Evolutionary conservation across 2,888 invertebrate genomes (phyloP), one percentile per base, ranked within the genome.

Genomic region (Maniola hyperantus): DNA sequence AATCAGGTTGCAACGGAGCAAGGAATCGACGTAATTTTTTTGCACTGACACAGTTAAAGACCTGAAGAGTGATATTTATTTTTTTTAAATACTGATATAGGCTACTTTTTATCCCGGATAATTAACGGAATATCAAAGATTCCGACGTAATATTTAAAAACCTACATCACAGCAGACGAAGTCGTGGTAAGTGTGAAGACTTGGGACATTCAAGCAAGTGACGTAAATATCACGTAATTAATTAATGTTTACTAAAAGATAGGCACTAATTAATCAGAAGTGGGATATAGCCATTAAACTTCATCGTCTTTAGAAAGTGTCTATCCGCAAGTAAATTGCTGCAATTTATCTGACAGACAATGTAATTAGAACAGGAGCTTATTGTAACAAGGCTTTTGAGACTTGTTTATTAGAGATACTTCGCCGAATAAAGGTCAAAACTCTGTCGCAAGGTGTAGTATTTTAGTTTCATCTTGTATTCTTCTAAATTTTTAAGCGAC

Each of bases 291-390:
- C 44, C 44, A 65, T 65, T 65, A 61, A 55, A 46, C 54, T 60
- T 65, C 18, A 54, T 61, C 60, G 20, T 15, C 54, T 57, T 20
- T 5, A 42, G 39, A 18, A 57, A 57, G 6, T 39, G 18, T 57
- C 58, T 46, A 44, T 44, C 44, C 51, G 51, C 59, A 57, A 57
- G 50, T 26, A 58, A 18, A 69, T 61, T 66, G 66, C 66, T 55
- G 58, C 53, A 55, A 53, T 66, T 63, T 63, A 66, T 58, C 66
- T 42, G 55, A 55, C 58, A 44, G 65, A 62, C 65, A 65, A 67
- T 67, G 48, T 65, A 65, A 64, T 67, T 69, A 69, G 60, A 63
- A 39, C 62, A 59, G 65, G 51, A 63, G 34, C 55, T 64, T 36
- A 62, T 36, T 61, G 46, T 60, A 64, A 55, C 44, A 64, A 55